Conservation (phyloP, 2,113 vertebrate genomes). For the Collichthys lucidus region DNA sequence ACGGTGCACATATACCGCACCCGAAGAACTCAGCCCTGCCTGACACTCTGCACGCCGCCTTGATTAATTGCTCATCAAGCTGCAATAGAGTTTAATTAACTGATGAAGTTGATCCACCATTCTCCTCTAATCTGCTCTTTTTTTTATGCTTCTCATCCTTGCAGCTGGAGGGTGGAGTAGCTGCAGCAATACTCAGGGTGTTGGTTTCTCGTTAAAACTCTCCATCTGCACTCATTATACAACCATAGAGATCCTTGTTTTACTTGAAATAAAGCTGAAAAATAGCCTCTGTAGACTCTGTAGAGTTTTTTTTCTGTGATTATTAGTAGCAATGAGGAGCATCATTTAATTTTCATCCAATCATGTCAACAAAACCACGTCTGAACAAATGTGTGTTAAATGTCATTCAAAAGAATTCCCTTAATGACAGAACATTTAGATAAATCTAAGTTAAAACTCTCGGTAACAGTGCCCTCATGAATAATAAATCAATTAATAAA, state of each 20-base stretch:
- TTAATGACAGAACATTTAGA: not conserved
- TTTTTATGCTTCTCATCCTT: constrained; percentile 69
- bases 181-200: constrained; percentile 62
- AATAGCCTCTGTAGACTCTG: constrained; percentile 55
- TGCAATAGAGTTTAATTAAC: constrained; percentile 86
- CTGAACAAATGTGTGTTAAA: constrained; percentile 40
- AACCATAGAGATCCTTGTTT: constrained; percentile 50
- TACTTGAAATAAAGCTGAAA: constrained; percentile 50
- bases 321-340: constrained; percentile 16
- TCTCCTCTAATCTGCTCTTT: constrained; percentile 73
- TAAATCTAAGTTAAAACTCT: not conserved
- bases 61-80: constrained; percentile 88
- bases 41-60: constrained; percentile 74
- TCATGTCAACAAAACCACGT: constrained; percentile 34
- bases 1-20: constrained; percentile 51
- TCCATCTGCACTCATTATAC: constrained; percentile 74
- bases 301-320: constrained; percentile 36
- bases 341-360: constrained; percentile 14
- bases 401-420: not conserved
- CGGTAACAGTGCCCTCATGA: constrained; percentile 21
- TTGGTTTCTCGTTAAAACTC: constrained; percentile 68
- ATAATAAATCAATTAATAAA: constrained; percentile 51
- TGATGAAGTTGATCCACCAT: constrained; percentile 81
- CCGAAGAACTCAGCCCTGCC: constrained; percentile 73
- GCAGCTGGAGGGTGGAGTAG: constrained; percentile 76